Conservation (phyloP, 2,888 invertebrate species). For the Drosophila affinis region DNA sequence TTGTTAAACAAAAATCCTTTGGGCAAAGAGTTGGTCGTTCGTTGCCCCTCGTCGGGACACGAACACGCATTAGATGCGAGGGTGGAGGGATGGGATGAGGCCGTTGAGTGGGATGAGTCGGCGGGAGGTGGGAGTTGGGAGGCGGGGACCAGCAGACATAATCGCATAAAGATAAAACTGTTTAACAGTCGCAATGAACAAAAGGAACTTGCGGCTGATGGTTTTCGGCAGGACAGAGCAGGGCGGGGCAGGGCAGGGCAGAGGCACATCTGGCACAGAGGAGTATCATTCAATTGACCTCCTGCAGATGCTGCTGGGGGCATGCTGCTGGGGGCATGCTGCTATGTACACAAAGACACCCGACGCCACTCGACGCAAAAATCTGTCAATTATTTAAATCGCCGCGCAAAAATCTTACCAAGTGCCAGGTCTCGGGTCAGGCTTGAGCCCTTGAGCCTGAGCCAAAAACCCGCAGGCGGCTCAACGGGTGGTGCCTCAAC, state of each 20-base stretch:
- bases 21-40: constrained; percentile 67
- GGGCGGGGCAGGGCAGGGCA: constrained; percentile 16
- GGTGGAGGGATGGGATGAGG: not conserved
- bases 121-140: not conserved
- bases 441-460: too few relatives aligned
- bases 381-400: constrained; percentile 79
- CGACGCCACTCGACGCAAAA: constrained; percentile 59
- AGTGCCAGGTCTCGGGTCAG: constrained; percentile 37
- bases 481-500: constrained; percentile 15
- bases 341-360: constrained; percentile 52
- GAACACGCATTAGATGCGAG: constrained; percentile 44
- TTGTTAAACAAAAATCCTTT: constrained; percentile 76
- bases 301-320: constrained; percentile 33
- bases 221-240: constrained; percentile 25
- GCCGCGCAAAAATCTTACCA: constrained; percentile 64
- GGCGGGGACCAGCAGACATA: constrained; percentile 59
- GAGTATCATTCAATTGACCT: constrained; percentile 54
- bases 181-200: constrained; percentile 69
- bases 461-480: constrained; percentile 38
- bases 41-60: constrained; percentile 28
- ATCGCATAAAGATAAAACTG: constrained; percentile 79
- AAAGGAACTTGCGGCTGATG: constrained; percentile 36
- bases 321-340: not conserved
- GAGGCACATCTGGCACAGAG: constrained; percentile 23
- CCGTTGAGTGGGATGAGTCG: not conserved